Evolutionary conservation across 2,888 invertebrate species (phyloP).

Genomic region (Alloplasta piceator): DNA sequence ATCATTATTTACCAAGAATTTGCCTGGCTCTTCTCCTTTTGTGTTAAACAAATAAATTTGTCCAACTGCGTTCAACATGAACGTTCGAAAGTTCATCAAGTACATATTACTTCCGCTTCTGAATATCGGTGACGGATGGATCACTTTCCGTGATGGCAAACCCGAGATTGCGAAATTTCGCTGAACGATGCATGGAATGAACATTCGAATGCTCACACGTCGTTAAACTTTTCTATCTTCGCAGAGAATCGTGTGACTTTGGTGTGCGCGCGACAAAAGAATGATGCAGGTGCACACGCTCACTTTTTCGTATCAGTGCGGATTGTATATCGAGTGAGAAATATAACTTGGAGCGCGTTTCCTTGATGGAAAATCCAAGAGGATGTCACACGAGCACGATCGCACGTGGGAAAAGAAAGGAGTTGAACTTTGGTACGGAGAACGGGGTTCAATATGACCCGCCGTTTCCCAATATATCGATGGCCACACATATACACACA

Average conservation of each 20-base stretch:
- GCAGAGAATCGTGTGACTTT: too few relatives aligned
- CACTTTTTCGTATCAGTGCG: too few relatives aligned
- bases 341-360: conserved; percentile 33
- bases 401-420: neutral
- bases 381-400: neutral
- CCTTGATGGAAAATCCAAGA: conserved; percentile 57
- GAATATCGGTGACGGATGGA: too few relatives aligned
- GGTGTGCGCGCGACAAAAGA: too few relatives aligned
- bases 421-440: too few relatives aligned
- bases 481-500: conserved; percentile 8
- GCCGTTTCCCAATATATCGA: conserved; percentile 26
- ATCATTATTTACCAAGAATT: too few relatives aligned
- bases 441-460: neutral
- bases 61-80: too few relatives aligned
- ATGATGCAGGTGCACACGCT: too few relatives aligned
- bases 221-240: neutral
- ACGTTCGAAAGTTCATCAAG: too few relatives aligned
- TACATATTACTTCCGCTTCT: too few relatives aligned
- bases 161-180: neutral
- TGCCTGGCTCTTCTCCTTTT: too few relatives aligned
- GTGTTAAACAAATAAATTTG: too few relatives aligned
- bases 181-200: neutral
- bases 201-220: neutral
- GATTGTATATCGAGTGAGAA: neutral
- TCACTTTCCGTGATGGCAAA: neutral